Evolutionary conservation across 2,888 invertebrate species (phyloP).

Genomic region (Molorchus minor): DNA sequence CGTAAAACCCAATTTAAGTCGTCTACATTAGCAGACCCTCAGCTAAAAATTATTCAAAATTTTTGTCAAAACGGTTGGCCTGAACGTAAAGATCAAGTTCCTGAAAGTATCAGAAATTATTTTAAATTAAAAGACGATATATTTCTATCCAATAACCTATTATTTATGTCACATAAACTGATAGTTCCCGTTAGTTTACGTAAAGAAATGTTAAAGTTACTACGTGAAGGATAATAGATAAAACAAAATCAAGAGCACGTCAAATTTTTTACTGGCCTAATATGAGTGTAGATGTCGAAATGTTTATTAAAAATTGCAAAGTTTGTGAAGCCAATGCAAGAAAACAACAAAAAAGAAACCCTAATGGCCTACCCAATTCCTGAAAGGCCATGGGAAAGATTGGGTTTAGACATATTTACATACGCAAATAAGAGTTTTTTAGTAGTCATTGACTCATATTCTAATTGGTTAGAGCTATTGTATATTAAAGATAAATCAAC

Average conservation of each 20-base stretch:
- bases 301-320: conserved; percentile 2
- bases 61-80: conserved; percentile 2
- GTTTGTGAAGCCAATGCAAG: conserved; percentile 15
- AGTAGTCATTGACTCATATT: conserved; percentile 29
- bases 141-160: background rate
- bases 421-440: conserved; percentile 25
- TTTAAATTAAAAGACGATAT: background rate
- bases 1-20: background rate
- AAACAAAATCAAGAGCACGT: conserved; percentile 18
- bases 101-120: background rate
- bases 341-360: conserved; percentile 26
- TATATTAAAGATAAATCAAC: conserved; percentile 27
- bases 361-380: conserved; percentile 18
- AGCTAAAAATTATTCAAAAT: conserved; percentile 1
- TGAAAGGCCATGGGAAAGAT: conserved; percentile 28
- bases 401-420: conserved; percentile 32
- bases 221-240: conserved; percentile 21
- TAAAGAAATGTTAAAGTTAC: conserved; percentile 10
- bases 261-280: conserved; percentile 22
- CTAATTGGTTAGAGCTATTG: conserved; percentile 30
- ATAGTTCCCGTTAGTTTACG: conserved; percentile 13
- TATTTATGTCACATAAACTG: conserved; percentile 16
- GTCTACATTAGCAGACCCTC: background rate
- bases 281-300: conserved; percentile 16
- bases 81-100: background rate